These are phyloP conservation scores for Bungarus multicinctus DNA, from an alignment of 2,113 vertebrate genomes.

Conservation along the genomic window DNA sequence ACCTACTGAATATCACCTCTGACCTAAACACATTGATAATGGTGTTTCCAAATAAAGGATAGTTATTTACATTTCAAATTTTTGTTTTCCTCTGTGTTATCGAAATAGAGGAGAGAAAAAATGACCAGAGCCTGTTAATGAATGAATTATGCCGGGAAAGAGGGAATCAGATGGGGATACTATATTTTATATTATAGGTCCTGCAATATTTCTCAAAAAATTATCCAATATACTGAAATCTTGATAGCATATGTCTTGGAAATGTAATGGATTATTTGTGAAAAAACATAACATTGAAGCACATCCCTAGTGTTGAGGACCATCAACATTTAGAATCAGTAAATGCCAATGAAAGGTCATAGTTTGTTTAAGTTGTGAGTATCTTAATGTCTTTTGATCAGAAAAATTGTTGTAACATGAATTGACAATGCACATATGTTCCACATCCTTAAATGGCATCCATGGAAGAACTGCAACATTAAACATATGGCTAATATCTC, in stretches of 20 bases:
- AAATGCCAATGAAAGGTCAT: not conserved
- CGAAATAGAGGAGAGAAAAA: not conserved
- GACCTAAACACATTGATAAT: not conserved
- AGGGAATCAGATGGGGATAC: not conserved
- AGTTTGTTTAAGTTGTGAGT: not conserved
- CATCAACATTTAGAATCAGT: not conserved
- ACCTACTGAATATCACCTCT: no score
- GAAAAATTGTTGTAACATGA: not conserved
- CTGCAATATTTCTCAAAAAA: not conserved
- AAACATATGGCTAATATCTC: not conserved
- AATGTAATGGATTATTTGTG: not conserved
- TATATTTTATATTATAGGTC: not conserved
- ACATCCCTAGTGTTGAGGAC: not conserved
- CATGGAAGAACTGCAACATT: not conserved
- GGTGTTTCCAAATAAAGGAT: not conserved
- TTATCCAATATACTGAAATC: not conserved
- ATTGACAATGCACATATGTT: not conserved
- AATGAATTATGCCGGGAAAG: not conserved
- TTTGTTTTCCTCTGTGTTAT: not conserved
- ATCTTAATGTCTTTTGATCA: not conserved
- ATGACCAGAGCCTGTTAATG: not conserved
- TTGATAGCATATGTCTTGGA: not conserved
- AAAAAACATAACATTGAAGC: not conserved
- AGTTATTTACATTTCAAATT: not conserved
- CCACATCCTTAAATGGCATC: not conserved